Evolutionary conservation across 2,113 vertebrate genomes (phyloP), one percentile per base, ranked within the genome.

Genomic region (Sakesphorus luctuosus): DNA sequence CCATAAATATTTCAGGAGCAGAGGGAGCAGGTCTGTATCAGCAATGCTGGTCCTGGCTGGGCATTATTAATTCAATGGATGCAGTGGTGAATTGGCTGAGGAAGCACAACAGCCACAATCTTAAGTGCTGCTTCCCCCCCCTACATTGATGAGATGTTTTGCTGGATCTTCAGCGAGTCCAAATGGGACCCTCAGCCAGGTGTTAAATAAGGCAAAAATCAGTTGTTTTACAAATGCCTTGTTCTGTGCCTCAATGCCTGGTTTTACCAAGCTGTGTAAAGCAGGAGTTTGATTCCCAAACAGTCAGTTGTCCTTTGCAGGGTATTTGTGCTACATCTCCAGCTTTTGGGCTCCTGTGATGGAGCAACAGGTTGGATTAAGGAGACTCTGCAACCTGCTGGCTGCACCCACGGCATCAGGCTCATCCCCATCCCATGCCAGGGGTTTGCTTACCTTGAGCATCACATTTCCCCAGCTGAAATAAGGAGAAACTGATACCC

Each of bases 1-100:
- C 58, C 76, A 93, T 97, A 47, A 97, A 95, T 97, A 96, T 98
- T 97, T 96, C 88, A 95, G 89, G 86, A 94, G 83, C 72, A 12
- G 61, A 50, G 62, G 55, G 77, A 88, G 88, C 4, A 18, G 35
- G 72, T 87, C 71, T 14, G 33, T 74, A 58, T 83, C 75, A 75
- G 88, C 63, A 35, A 2, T 15, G 35, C 83, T 40, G 33, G 56
- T 58, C 85, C 79, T 65, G 90, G 67, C 83, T 83, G 91, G 96
- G 83, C 62, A 19, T 97, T 90, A 97, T 95, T 94, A 97, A 97
- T 97, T 93, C 92, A 93, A 31, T 80, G 90, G 95, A 40, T 87
- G 80, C 62, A 31, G 90, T 28, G 91, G 58, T 90, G 66, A 96
- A 90, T 86, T 62, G 96, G 81, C 89, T 83, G 85, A 97, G 87